A percentile compares a stretch with the other conserved stretches of the same genome.
Evolutionary conservation across 1,140 invertebrate genomes (phyloP).

Genomic region (Lucilia sericata): DNA sequence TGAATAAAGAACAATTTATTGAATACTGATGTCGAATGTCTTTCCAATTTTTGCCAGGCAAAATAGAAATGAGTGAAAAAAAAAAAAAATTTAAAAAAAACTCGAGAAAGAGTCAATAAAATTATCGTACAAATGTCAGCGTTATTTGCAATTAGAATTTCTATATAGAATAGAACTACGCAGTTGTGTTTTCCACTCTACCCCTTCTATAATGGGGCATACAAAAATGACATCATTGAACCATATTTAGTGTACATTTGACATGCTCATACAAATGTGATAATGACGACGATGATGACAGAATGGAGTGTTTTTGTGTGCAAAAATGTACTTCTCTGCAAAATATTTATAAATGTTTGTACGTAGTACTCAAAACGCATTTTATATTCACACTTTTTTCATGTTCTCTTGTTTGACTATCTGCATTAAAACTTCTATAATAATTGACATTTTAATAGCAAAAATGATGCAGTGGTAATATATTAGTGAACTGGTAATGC

Average conservation of each 20-base stretch:
- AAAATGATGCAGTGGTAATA: conserved; percentile 2
- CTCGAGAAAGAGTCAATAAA: background rate
- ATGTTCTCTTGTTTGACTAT: background rate
- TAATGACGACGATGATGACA: no score
- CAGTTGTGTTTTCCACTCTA: background rate
- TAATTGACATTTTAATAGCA: background rate
- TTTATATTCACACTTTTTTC: background rate
- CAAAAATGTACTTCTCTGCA: no score
- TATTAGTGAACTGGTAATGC: background rate
- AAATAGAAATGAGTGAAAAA: background rate
- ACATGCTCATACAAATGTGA: background rate
- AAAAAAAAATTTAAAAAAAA: background rate
- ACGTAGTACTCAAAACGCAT: no score
- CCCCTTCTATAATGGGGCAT: background rate
- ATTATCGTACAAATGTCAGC: conserved; percentile 2
- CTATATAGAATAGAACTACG: background rate
- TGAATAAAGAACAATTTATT: background rate
- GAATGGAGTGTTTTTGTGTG: no score
- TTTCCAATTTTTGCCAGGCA: background rate
- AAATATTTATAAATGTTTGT: no score
- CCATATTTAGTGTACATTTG: background rate
- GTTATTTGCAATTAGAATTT: background rate
- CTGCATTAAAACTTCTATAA: background rate
- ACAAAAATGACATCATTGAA: background rate
- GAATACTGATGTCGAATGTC: background rate